phyloP scores from a whole-genome alignment of 2,888 invertebrate genomes.

The Drosophila nr. medialis region DNA sequence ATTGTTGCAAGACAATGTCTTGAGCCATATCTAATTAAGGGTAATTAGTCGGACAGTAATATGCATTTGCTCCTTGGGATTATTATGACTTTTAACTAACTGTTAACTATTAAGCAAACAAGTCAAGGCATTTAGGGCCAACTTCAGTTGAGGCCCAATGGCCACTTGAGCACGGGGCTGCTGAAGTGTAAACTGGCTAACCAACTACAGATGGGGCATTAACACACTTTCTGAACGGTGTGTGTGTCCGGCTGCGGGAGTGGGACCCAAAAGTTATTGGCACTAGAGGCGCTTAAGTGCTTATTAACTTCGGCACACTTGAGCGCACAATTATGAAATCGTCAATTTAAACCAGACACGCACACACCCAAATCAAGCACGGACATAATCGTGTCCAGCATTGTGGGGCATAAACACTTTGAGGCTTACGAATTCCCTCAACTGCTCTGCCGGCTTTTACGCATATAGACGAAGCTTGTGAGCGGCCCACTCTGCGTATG shows the following conservation, averaged over 20 bases:
- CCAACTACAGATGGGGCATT: conserved; percentile 28
- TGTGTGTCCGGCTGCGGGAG: background rate
- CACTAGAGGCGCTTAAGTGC: conserved; percentile 69
- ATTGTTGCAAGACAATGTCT: background rate
- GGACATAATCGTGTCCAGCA: conserved; percentile 63
- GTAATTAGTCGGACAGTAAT: conserved; percentile 21
- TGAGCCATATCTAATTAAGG: background rate
- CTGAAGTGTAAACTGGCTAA: conserved; percentile 45
- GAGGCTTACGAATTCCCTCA: conserved; percentile 33
- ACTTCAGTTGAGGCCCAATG: conserved; percentile 21
- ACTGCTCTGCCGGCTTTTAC: conserved; percentile 18
- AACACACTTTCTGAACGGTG: conserved; percentile 26
- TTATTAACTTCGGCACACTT: conserved; percentile 77
- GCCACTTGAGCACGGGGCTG: conserved; percentile 48
- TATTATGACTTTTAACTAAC: conserved; percentile 28
- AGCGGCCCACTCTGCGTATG: conserved; percentile 57
- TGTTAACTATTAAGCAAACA: conserved; percentile 37
- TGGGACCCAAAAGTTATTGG: conserved; percentile 25
- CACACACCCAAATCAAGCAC: conserved; percentile 27
- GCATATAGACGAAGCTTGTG: conserved; percentile 53
- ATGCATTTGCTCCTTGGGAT: conserved; percentile 4
- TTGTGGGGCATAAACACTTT: conserved; percentile 52
- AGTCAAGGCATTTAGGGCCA: conserved; percentile 29
- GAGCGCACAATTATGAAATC: conserved; percentile 78
- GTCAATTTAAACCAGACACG: conserved; percentile 76